Evolutionary conservation across 2,888 invertebrate species (phyloP).

Genomic region (Drosophila mulleri): DNA sequence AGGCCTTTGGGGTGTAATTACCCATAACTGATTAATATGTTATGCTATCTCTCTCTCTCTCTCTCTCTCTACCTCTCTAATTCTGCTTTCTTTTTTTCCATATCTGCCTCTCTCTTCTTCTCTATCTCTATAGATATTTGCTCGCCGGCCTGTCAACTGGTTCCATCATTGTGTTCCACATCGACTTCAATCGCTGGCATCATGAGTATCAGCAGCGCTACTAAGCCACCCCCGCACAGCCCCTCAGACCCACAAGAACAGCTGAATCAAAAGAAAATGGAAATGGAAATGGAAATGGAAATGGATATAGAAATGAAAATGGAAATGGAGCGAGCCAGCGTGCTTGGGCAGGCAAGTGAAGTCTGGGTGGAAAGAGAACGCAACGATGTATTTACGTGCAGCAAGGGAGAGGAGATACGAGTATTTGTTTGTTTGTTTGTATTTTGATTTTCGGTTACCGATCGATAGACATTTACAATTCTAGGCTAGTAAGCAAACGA

Average conservation of each 20-base stretch:
- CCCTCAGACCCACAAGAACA: not conserved
- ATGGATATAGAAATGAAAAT: too few relatives aligned
- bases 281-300: too few relatives aligned
- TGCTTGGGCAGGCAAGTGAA: constrained; percentile 46
- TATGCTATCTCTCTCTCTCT: not conserved
- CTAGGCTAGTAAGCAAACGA: constrained; percentile 68
- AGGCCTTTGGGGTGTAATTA: not conserved
- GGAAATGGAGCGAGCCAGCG: not conserved
- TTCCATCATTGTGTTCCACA: constrained; percentile 99
- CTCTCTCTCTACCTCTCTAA: too few relatives aligned
- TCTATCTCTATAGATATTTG: constrained; percentile 90
- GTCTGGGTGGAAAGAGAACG: not conserved
- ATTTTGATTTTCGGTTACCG: constrained; percentile 32
- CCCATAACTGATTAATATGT: not conserved
- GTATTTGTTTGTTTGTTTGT: constrained; percentile 40
- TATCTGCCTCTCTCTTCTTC: constrained; percentile 4
- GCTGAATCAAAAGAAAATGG: constrained; percentile 14
- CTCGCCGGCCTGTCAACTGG: constrained; percentile 98
- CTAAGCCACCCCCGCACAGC: constrained; percentile 84
- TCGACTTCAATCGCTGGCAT: constrained; percentile 99
- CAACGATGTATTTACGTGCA: constrained; percentile 23
- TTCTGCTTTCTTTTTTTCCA: not conserved
- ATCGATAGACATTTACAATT: constrained; percentile 73
- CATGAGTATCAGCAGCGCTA: constrained; percentile 98
- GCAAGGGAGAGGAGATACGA: not conserved